Conservation (phyloP, 2,797 vertebrate species). For the Cyclura pinguis region DNA sequence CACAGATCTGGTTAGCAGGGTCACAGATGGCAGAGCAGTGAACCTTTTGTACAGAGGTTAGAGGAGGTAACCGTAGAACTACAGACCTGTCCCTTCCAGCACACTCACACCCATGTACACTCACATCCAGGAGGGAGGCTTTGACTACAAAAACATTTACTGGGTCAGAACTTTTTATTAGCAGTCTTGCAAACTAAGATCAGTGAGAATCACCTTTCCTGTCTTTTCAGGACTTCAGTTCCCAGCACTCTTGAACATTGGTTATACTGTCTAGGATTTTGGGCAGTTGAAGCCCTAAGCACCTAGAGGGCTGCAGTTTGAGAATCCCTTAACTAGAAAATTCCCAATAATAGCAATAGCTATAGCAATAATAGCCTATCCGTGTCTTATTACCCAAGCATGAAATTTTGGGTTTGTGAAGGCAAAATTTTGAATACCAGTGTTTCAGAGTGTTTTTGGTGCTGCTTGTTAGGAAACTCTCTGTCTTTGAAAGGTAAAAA, state of each 20-base stretch:
- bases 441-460: neutral
- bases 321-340: neutral
- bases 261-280: neutral
- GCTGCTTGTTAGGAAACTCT: constrained; percentile 1
- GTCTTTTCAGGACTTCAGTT: neutral
- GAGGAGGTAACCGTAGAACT: neutral
- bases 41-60: neutral
- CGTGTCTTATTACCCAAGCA: neutral
- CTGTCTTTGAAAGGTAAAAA: neutral
- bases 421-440: neutral
- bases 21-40: neutral
- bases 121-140: neutral
- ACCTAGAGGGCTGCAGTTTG: no score
- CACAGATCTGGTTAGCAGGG: neutral
- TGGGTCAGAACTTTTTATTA: neutral
- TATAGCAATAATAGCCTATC: no score
- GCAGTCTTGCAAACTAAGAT: neutral
- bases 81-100: neutral
- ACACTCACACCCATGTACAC: neutral
- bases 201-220: neutral
- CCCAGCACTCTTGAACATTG: neutral
- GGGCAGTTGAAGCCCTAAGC: neutral
- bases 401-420: neutral
- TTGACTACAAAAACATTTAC: neutral
- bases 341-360: neutral